Conservation (phyloP, 2,888 invertebrate genomes). For the Yponomeuta evonymella region DNA sequence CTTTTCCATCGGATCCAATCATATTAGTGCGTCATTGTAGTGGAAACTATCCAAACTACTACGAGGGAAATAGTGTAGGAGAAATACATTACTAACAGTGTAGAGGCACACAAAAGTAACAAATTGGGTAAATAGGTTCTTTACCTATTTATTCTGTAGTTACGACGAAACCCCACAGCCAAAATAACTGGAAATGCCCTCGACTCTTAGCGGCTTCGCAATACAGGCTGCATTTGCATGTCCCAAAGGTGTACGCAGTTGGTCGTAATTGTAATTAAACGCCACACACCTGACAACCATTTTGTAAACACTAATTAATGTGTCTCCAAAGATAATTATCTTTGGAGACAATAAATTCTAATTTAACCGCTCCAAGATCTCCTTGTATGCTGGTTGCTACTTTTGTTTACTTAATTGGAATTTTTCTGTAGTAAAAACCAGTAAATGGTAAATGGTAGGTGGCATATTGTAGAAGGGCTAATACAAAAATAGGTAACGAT, state of each 20-base stretch:
- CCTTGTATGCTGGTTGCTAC: too few species aligned
- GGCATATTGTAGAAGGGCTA: too few species aligned
- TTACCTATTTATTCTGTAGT: not conserved
- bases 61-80: not conserved
- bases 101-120: not conserved
- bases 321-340: not conserved
- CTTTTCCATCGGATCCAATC: too few species aligned
- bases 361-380: not conserved
- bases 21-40: too few species aligned
- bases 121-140: not conserved
- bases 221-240: not conserved
- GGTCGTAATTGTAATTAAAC: not conserved
- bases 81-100: not conserved
- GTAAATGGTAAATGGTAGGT: too few species aligned
- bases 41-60: too few species aligned
- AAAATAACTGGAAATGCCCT: not conserved
- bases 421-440: too few species aligned
- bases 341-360: too few species aligned
- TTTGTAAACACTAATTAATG: not conserved
- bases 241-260: not conserved
- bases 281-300: not conserved
- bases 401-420: too few species aligned
- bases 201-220: not conserved
- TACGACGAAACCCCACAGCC: not conserved
- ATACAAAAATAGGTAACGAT: too few species aligned